Base-by-base conservation (phyloP, 2,888 invertebrate species). In the Poecilobothrus nobilitatus region DNA sequence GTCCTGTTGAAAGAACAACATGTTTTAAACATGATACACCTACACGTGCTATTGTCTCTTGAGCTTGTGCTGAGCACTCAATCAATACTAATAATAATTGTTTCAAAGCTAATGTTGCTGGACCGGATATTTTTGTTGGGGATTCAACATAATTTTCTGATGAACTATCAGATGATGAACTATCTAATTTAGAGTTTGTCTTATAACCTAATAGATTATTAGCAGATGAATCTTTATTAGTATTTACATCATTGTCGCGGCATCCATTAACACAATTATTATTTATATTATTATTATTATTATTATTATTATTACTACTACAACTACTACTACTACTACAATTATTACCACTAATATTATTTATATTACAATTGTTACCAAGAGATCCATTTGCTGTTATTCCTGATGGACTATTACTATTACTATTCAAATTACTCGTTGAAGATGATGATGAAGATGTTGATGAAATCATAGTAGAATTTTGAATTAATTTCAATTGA, bases 11-110 rank as follows among this genome's bases (percentile, higher is more conserved):
- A 70, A 95, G 84, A 73, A 95, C 88, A 20, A 93, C 87, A 77
- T 94, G 93, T 71, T 92, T 87, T 71, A 96, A 89, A 78, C 96
- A 97, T 7, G 95, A 94, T 71, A 95, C 95, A 18, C 96, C 96
- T 20, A 97, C 86, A 73, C 96, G 85, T 0, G 96, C 94, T 67
- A 97, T 90, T 61, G 92, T 89, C 81, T 96, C 96, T 74, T 91
- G 91, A 0, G 95, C 91, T 78, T 95, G 94, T 1, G 93, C 91
- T 33, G 95, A 87, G 80, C 95, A 96, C 82, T 97, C 96, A 33
- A 92, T 91, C 76, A 95, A 85, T 70, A 97, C 91, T 61, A 93
- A 81, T 71, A 95, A 85, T 65, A 94, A 83, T 80, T 95, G 95
- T 76, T 93, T 92, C 68, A 97, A 80, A 78, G 96, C 92, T 77